phyloP scores from a whole-genome alignment of 37 sponge, comb jelly and placozoan genomes.

The Axinella damicornis region DNA sequence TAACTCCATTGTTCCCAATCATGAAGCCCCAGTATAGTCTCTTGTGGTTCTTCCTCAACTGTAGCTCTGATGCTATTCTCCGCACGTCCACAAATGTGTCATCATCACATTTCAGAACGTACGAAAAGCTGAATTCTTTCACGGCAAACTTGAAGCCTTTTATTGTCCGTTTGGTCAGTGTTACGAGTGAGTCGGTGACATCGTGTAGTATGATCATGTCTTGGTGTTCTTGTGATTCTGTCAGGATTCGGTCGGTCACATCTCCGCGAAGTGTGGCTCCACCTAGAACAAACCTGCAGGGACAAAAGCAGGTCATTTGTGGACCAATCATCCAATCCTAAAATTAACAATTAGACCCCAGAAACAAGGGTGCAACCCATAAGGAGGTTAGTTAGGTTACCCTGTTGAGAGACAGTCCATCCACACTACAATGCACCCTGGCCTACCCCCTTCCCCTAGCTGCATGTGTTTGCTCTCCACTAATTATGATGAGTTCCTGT shows the following conservation, averaged over 20 bases:
- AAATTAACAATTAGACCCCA: too few relatives aligned
- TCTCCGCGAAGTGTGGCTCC: neutral
- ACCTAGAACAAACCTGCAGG: constrained; percentile 61
- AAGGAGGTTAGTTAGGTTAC: too few relatives aligned
- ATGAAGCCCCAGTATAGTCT: constrained; percentile 69
- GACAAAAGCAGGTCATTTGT: neutral
- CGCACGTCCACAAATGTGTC: constrained; percentile 46
- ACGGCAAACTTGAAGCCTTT: constrained; percentile 4
- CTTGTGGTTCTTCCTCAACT: neutral
- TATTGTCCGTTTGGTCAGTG: constrained; percentile 38
- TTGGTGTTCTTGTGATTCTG: constrained; percentile 4
- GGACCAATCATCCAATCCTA: neutral
- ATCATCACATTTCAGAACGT: constrained; percentile 73
- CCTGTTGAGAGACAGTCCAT: too few relatives aligned
- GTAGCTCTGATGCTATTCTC: constrained; percentile 12
- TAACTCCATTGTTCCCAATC: constrained; percentile 1
- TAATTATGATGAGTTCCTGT: too few relatives aligned
- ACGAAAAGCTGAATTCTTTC: neutral
- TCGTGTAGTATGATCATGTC: constrained; percentile 53
- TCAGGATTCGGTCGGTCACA: neutral
- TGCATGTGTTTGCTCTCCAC: too few relatives aligned
- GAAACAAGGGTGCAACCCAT: too few relatives aligned
- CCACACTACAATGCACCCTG: too few relatives aligned
- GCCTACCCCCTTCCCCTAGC: too few relatives aligned
- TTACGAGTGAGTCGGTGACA: constrained; percentile 35